Evolutionary conservation across 2,797 vertebrate genomes (phyloP), one percentile per base, ranked within the genome.

Genomic region (Eulemur coronatus): DNA sequence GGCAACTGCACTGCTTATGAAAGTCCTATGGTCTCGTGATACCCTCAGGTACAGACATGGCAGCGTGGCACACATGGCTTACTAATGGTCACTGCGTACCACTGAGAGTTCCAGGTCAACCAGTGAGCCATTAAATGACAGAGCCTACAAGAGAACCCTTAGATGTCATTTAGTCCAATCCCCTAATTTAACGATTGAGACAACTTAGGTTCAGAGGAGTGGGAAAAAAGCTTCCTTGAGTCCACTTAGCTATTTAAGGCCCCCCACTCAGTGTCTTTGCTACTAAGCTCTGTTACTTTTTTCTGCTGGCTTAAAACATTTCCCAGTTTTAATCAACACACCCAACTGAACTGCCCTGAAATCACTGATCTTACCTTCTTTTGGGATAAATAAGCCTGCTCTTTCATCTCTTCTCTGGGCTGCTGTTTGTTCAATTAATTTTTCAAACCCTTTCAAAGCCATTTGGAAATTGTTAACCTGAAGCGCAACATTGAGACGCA

Each of bases 371-470:
- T 98, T 98, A 99, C 98, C 98, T 73, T 98, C 94, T 89, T 98
- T 98, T 75, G 94, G 92, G 81, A 90, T 30, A 73, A 63, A 84
- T 46, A 98, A 33, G 46, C 96, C 98, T 82, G 98, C 95, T 97
- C 43, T 98, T 95, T 98, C 97, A 14, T 98, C 97, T 87, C 48
- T 98, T 93, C 98, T 98, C 96, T 98, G 98, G 35, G 41, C 48
- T 5, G 96, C 94, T 28, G 82, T 85, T 72, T 73, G 90, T 95
- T 98, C 98, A 76, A 98, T 92, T 96, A 99, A 75, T 52, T 93
- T 61, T 93, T 98, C 92, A 92, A 99, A 98, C 24, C 85, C 73
- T 24, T 94, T 87, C 95, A 98, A 97, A 82, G 98, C 78, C 50
- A 24, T 22, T 94, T 70, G 98, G 97, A 99, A 99, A 89, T 50